phyloP scores from a whole-genome alignment of 2,113 vertebrate species.

The Eira barbara region DNA sequence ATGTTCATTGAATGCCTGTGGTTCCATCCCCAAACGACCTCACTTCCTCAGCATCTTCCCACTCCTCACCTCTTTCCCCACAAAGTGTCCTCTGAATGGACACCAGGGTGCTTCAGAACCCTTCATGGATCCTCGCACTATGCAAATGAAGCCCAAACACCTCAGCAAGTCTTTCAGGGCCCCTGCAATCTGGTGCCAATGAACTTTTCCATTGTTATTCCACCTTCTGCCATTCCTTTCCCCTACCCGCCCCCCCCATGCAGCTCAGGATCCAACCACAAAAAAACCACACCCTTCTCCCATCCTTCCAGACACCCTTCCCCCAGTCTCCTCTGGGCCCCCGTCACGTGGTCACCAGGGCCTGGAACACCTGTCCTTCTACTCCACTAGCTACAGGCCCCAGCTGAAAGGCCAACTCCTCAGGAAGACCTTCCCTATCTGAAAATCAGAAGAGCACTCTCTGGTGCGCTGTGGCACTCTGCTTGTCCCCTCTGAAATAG shows the following conservation, averaged over 20 bases:
- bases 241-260: no score
- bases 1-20: no score
- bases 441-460: background rate
- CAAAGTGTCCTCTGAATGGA: background rate
- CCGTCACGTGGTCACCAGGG: background rate
- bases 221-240: background rate
- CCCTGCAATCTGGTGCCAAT: background rate
- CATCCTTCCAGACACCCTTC: background rate
- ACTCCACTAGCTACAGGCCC: background rate
- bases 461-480: background rate
- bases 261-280: background rate
- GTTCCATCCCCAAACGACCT: background rate
- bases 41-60: background rate
- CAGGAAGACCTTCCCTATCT: background rate
- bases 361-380: background rate
- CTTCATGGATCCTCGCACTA: background rate
- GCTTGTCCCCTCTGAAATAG: background rate
- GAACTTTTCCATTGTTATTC: background rate
- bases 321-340: background rate
- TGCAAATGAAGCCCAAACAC: background rate
- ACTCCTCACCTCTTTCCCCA: background rate
- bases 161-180: background rate
- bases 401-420: background rate
- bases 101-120: background rate
- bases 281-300: background rate